Base-by-base conservation (phyloP, 35 echinoderm and acorn worm genomes). In the Apostichopus japonicus region DNA sequence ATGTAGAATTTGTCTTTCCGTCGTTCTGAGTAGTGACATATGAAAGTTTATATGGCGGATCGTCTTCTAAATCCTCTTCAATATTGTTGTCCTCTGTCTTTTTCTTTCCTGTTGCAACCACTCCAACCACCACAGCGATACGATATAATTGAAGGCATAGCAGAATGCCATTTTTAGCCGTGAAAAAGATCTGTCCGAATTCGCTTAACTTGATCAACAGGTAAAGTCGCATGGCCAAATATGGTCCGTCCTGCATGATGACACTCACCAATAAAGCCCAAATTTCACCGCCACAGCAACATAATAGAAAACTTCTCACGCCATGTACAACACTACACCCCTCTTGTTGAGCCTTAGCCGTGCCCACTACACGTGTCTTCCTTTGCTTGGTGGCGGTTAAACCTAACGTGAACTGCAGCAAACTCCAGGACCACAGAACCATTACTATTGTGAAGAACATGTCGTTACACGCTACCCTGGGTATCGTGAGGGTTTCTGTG, bases 191-290 rank as follows among this genome's bases (percentile, higher is more conserved):
- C 72, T 96, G 90, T 24, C 92, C 95, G 44, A 96, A 84, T 24
- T 88, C 67, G 8, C 72, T 59, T 15, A 91, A 67, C 9, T 94
- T 92, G 55, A 99, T 79, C 83, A 99, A 91, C 19, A 99, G 86
- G 75, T 96, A 96, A 14, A 99, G 92, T 7, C 97, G 79, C 10
- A 96, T 72, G 14, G 78, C 83, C 13, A 99, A 86, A 63, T 96
- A 99, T 6, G 95, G 95, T 6, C 92, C 95, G 72, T 99, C 97
- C 55, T 99, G 97, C 97, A 99, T 96, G 21, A 96, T 67, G 1
- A 96, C 91, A 21, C 93, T 99, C 0, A 95, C 92, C 77, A 95
- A 58, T 6, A 99, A 92, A 4, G 95, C 94, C 97, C 97, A 96
- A 24, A 99, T 99, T 86, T 99, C 97, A 24, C 93, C 92, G 13